Conservation (phyloP, 1,140 invertebrate species). For the Drosophila navojoa region DNA sequence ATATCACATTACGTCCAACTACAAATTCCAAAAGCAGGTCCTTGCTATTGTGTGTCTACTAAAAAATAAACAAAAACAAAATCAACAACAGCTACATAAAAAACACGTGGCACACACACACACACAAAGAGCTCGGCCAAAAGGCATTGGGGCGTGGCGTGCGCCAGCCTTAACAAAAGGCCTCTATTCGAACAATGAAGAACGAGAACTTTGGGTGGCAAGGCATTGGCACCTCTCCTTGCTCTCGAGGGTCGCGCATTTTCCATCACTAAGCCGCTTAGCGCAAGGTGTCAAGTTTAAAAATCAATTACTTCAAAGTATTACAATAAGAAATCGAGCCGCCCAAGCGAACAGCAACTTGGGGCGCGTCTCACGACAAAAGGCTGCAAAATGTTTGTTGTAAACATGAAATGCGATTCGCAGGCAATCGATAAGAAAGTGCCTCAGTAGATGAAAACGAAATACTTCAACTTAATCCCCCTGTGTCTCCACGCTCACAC, state of each 20-base stretch:
- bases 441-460: slow-evolving; percentile 1
- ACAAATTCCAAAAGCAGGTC: slow-evolving; percentile 32
- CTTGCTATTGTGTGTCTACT: slow-evolving; percentile 26
- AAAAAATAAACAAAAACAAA: slow-evolving; percentile 1
- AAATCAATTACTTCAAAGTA: slow-evolving; percentile 75
- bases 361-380: slow-evolving; percentile 12
- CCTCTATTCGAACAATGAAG: slow-evolving; percentile 26
- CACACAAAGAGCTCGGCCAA: slow-evolving; percentile 7
- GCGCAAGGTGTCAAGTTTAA: slow-evolving; percentile 77
- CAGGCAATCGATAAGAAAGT: slow-evolving; percentile 22
- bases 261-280: slow-evolving; percentile 66
- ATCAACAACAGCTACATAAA: neutral
- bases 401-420: slow-evolving; percentile 38
- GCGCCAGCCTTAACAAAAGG: slow-evolving; percentile 30
- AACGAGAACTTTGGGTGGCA: neutral
- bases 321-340: slow-evolving; percentile 38
- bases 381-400: slow-evolving; percentile 26
- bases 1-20: slow-evolving; percentile 61
- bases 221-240: neutral
- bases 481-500: no score
- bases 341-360: neutral
- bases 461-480: neutral
- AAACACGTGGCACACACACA: neutral
- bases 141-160: slow-evolving; percentile 2
- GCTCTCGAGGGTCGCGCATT: slow-evolving; percentile 30